Percentiles rank a stretch among this genome's conserved stretches.
Evolutionary conservation across 2,888 invertebrate genomes (phyloP).

Genomic region (Pilophorus perplexus): DNA sequence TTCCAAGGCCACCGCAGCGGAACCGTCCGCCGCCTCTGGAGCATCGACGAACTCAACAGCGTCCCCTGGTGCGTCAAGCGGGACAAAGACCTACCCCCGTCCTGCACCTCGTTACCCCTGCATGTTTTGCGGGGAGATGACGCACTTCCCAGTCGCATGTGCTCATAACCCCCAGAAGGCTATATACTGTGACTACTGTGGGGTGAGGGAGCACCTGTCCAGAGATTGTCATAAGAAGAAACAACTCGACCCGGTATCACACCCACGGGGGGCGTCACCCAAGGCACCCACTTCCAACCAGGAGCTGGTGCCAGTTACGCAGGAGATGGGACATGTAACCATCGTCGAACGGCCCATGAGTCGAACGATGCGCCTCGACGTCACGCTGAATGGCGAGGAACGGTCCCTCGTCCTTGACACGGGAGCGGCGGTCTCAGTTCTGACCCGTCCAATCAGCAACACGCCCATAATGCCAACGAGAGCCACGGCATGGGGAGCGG

Average conservation of each 20-base stretch:
- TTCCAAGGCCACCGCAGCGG: not conserved
- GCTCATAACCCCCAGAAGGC: not conserved
- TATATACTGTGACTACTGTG: not conserved
- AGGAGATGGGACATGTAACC: too few species aligned
- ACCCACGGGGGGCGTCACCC: too few species aligned
- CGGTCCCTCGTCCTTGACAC: too few species aligned
- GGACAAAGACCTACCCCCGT: too few species aligned
- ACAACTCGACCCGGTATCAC: not conserved
- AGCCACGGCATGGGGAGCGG: too few species aligned
- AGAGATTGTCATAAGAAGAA: not conserved
- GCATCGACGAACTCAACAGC: not conserved
- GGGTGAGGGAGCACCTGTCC: not conserved
- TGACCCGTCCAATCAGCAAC: not conserved
- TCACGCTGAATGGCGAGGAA: too few species aligned
- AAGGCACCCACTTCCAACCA: too few species aligned
- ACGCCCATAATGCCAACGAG: too few species aligned
- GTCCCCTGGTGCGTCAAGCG: too few species aligned
- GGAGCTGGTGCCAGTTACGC: not conserved
- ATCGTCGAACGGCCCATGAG: too few species aligned
- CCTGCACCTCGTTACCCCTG: not conserved
- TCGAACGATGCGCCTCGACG: too few species aligned
- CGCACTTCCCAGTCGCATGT: not conserved
- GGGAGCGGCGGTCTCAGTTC: not conserved
- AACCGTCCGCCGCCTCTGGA: not conserved
- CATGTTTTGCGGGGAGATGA: too few species aligned